Evolutionary conservation across 2,797 vertebrate genomes (phyloP).

Genomic region (Psittacula derbiana): DNA sequence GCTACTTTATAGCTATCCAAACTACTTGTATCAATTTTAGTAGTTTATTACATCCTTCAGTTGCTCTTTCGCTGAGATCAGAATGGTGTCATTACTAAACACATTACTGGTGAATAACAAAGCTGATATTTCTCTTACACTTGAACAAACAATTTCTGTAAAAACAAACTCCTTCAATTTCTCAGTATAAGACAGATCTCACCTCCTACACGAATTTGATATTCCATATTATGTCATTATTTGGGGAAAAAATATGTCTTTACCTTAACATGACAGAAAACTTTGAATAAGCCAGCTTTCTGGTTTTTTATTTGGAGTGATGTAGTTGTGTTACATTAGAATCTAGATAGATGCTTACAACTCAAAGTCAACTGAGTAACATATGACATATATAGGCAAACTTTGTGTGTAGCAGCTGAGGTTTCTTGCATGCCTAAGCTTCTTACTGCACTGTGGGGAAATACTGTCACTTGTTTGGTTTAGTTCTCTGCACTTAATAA

Average conservation of each 20-base stretch:
- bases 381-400: background rate
- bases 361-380: background rate
- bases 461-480: background rate
- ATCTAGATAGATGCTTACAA: background rate
- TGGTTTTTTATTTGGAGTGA: background rate
- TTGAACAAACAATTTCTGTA: background rate
- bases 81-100: background rate
- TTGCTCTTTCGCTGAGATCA: background rate
- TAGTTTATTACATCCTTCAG: background rate
- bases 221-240: background rate
- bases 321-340: background rate
- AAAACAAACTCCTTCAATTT: background rate
- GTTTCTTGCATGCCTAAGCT: background rate
- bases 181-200: background rate
- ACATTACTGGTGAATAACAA: background rate
- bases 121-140: background rate
- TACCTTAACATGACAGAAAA: background rate
- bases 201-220: background rate
- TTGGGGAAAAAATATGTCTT: background rate
- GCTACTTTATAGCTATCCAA: background rate
- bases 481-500: background rate
- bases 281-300: background rate
- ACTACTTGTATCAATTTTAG: background rate
- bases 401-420: background rate
- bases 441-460: slow-evolving; percentile 8